phyloP scores from a whole-genome alignment of 2,113 vertebrate species.

The Galeopterus variegatus region DNA sequence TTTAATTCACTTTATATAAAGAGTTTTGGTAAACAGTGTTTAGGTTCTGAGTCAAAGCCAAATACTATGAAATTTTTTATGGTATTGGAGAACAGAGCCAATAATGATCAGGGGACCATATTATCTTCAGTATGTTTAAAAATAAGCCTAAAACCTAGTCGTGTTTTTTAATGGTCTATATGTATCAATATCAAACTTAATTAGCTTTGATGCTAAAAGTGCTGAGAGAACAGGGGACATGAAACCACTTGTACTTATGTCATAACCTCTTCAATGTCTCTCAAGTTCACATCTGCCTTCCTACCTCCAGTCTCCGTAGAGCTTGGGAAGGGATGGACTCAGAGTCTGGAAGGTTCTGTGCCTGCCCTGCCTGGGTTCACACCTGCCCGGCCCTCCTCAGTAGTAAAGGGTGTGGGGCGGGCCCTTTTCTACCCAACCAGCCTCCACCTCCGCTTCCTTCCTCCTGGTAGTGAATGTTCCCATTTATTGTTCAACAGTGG shows the following conservation, averaged over 20 bases:
- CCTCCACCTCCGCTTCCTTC: neutral
- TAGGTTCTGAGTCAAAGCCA: neutral
- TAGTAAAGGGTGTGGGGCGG: neutral
- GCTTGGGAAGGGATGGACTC: accelerated
- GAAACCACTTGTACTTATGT: accelerated
- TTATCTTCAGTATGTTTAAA: neutral
- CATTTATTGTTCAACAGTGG: neutral
- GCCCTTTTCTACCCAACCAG: neutral
- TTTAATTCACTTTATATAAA: neutral
- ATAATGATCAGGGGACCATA: neutral
- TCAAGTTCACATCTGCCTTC: neutral
- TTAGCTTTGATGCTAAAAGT: neutral
- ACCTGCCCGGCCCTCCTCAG: neutral
- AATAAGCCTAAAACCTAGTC: neutral
- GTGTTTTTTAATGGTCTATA: neutral
- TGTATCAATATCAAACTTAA: neutral
- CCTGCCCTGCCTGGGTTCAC: neutral
- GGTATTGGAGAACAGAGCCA: neutral
- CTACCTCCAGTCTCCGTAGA: accelerated
- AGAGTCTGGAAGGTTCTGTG: neutral
- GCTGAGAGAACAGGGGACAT: neutral
- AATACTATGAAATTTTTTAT: neutral
- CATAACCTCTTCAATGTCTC: accelerated
- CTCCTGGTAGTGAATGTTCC: neutral
- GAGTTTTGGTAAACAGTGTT: neutral